A percentile compares a stretch with the other conserved stretches of the same genome.
These are phyloP conservation scores for Myotis yumanensis DNA, from an alignment of 2,113 vertebrate species.

Conservation along the genomic window DNA sequence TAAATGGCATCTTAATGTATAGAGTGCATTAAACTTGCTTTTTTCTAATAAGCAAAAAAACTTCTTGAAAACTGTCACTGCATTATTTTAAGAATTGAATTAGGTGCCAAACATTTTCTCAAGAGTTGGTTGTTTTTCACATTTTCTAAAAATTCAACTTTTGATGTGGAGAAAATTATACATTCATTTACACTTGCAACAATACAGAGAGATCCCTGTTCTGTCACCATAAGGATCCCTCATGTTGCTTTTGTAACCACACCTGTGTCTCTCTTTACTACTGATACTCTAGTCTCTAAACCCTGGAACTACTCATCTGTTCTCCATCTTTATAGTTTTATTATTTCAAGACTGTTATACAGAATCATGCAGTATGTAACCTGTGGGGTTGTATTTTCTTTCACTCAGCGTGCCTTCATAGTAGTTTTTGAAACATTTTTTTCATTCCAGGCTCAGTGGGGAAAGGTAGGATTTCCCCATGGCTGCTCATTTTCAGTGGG, in stretches of 20 bases:
- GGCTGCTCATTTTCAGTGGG: neutral
- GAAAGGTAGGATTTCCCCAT: neutral
- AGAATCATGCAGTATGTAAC: neutral
- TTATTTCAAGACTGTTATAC: neutral
- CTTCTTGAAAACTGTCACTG: neutral
- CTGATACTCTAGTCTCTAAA: neutral
- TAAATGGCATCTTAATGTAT: neutral
- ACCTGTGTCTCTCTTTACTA: neutral
- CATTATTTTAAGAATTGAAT: constrained; percentile 16
- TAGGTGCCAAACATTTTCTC: neutral
- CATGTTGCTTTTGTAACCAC: neutral
- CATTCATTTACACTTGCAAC: neutral
- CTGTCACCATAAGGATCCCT: neutral
- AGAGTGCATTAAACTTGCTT: neutral
- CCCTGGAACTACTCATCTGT: neutral
- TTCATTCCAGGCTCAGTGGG: neutral
- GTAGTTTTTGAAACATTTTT: neutral
- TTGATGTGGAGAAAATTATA: neutral
- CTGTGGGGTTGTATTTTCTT: neutral
- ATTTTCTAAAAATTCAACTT: neutral
- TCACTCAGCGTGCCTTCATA: neutral
- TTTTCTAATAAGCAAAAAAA: neutral
- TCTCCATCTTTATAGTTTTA: neutral
- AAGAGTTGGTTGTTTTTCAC: neutral
- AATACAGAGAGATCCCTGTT: neutral